These are phyloP conservation scores for Prolemur simus DNA, from an alignment of 2,113 vertebrate genomes.

Conservation along the genomic window DNA sequence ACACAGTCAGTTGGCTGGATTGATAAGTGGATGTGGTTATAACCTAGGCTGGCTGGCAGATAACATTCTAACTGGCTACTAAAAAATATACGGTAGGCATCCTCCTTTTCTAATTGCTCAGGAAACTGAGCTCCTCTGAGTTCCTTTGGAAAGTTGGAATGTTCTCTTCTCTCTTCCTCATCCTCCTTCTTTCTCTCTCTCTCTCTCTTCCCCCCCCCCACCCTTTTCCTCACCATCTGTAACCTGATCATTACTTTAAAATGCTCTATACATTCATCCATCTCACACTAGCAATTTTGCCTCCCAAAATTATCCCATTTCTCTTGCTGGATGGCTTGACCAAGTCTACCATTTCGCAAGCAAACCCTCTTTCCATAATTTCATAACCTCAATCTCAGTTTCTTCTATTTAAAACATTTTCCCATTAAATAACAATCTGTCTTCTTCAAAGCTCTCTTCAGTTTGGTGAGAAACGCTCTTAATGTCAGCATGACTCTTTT, in stretches of 20 bases:
- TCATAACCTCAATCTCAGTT: not conserved
- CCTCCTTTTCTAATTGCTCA: not conserved
- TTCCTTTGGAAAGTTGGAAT: not conserved
- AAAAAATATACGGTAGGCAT: not conserved
- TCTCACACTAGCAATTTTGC: not conserved
- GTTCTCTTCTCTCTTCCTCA: not conserved
- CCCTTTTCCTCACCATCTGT: not conserved
- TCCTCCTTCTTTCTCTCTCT: too few relatives aligned
- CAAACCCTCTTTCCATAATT: not conserved
- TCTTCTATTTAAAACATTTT: not conserved
- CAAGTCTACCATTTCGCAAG: not conserved
- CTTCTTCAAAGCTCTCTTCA: not conserved
- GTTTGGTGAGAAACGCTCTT: not conserved
- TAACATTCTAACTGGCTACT: not conserved
- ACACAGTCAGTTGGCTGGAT: not conserved
- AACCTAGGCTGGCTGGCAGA: not conserved
- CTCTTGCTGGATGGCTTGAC: not conserved
- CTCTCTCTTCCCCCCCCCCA: accelerated
- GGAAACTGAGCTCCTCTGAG: not conserved
- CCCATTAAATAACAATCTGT: not conserved
- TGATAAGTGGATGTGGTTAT: not conserved
- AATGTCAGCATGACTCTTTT: not conserved
- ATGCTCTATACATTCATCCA: too few relatives aligned
- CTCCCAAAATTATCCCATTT: not conserved
- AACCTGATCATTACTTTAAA: not conserved